These are phyloP conservation scores for Morbakka virulenta DNA, from an alignment of 30 jellyfish, hydroid and myxozoan genomes.

Conservation along the genomic window DNA sequence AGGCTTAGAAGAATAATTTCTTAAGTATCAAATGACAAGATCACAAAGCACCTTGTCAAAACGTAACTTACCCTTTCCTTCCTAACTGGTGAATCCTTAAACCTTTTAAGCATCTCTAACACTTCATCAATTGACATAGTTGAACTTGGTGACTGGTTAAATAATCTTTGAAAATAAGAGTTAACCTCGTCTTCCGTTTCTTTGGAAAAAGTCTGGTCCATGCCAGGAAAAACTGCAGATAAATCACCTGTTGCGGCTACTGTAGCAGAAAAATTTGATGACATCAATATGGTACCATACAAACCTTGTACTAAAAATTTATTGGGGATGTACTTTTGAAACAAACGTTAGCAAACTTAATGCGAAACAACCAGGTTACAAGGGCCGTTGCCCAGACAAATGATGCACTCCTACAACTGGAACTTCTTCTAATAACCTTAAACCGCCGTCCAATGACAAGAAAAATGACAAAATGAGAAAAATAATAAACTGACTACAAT, in stretches of 20 bases:
- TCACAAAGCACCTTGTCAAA: not conserved
- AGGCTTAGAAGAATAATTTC: too few relatives aligned
- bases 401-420: not conserved
- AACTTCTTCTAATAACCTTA: too few relatives aligned
- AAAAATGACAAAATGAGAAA: too few relatives aligned
- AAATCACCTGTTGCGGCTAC: slow-evolving; percentile 81
- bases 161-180: slow-evolving; percentile 83
- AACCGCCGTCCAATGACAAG: too few relatives aligned
- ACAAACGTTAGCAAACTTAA: not conserved
- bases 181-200: slow-evolving; percentile 96
- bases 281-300: not conserved
- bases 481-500: too few relatives aligned
- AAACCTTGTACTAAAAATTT: too few relatives aligned
- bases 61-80: slow-evolving; percentile 83
- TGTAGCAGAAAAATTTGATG: not conserved
- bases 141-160: slow-evolving; percentile 91
- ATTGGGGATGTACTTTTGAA: too few relatives aligned
- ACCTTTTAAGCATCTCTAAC: slow-evolving; percentile 81
- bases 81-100: slow-evolving; percentile 84
- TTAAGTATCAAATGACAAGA: not conserved
- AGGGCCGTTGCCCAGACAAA: not conserved
- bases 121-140: slow-evolving; percentile 92
- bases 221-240: slow-evolving; percentile 95
- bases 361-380: not conserved
- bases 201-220: slow-evolving; percentile 94